phyloP scores from a whole-genome alignment of 1,140 invertebrate genomes.

The Chironomus tepperi region DNA sequence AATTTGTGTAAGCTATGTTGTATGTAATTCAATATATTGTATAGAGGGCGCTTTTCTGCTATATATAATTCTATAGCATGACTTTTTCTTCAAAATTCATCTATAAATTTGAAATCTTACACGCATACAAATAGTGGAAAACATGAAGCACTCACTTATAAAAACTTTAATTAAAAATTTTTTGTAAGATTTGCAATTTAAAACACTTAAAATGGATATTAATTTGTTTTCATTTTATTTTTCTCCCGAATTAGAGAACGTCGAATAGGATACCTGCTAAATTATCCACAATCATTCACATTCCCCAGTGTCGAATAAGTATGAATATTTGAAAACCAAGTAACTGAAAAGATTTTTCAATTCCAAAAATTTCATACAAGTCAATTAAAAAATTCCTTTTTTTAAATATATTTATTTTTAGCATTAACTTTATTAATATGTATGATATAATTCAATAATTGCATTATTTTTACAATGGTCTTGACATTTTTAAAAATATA shows the following conservation, averaged over 20 bases:
- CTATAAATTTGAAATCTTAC: not conserved
- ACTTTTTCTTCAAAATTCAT: constrained; percentile 2
- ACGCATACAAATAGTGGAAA: not conserved
- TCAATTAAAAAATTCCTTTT: too few species aligned
- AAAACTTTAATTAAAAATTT: not conserved
- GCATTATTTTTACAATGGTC: too few species aligned
- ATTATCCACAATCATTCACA: not conserved
- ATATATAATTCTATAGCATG: not conserved
- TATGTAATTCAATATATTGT: not conserved
- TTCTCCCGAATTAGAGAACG: not conserved
- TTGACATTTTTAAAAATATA: too few species aligned
- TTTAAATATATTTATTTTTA: too few species aligned
- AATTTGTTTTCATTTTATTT: constrained; percentile 15
- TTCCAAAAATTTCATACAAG: too few species aligned
- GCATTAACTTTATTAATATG: too few species aligned
- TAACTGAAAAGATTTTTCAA: too few species aligned
- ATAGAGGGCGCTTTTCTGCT: not conserved
- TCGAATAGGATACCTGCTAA: not conserved
- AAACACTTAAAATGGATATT: not conserved
- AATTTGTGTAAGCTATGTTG: constrained; percentile 18
- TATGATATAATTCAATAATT: too few species aligned
- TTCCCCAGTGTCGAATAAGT: too few species aligned
- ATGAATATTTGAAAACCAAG: too few species aligned
- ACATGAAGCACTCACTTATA: not conserved
- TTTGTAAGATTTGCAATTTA: not conserved